Evolutionary conservation across 2,113 vertebrate genomes (phyloP), one percentile per base, ranked within the genome.

Genomic region (Vireo altiloquus): DNA sequence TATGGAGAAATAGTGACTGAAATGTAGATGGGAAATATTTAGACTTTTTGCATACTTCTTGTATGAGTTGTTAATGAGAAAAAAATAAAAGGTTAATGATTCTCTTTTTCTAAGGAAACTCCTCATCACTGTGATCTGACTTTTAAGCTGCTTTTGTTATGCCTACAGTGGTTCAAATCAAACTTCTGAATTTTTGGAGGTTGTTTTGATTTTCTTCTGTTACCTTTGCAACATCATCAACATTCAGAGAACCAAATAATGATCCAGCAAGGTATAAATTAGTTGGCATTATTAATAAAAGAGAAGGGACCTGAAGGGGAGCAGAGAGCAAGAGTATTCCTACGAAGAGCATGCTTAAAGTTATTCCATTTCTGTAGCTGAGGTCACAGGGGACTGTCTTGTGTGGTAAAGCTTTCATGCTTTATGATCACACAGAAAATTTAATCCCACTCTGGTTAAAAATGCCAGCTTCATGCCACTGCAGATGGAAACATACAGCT

Each of bases 401-500:
- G 89, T 95, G 96, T 94, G 93, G 87, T 81, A 94, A 96, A 97
- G 86, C 90, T 95, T 97, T 97, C 97, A 97, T 96, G 95, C 92
- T 94, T 96, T 56, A 74, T 95, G 95, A 97, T 95, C 95, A 97
- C 89, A 97, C 53, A 86, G 94, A 97, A 98, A 97, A 97, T 90
- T 91, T 97, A 98, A 98, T 98, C 97, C 92, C 39, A 46, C 65
- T 88, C 89, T 96, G 94, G 92, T 97, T 97, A 97, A 97, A 98
- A 98, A 97, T 95, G 80, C 86, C 82, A 92, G 68, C 86, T 96
- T 97, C 78, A 78, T 90, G 76, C 66, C 47, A 74, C 64, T 83
- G 90, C 89, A 94, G 92, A 90, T 66, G 87, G 63, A 97, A 96
- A 89, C 94, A 96, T 52, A 53, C 47, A 27, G 17, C 72, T 96